Conservation (phyloP, 2,113 vertebrate genomes). For the Bufo gargarizans region DNA sequence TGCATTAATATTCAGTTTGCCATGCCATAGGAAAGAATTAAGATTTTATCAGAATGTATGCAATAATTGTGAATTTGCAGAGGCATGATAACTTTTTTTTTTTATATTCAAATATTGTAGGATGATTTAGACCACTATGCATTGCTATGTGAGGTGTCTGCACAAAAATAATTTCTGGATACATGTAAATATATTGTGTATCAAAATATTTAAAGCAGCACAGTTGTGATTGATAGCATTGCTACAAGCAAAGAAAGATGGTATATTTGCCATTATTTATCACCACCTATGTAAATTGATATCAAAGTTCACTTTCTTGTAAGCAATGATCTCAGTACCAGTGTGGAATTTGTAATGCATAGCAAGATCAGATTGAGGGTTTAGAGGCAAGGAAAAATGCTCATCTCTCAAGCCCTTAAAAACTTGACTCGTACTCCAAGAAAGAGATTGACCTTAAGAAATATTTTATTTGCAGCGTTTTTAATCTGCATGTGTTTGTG, state of each 20-base stretch:
- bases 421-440: neutral
- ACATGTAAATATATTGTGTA: neutral
- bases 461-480: neutral
- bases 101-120: neutral
- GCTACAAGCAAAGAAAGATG: neutral
- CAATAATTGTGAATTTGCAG: too few species aligned
- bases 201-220: neutral
- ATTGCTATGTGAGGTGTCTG: neutral
- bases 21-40: too few species aligned
- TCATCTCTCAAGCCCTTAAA: neutral
- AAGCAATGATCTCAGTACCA: neutral
- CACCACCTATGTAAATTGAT: neutral
- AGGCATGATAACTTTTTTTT: neutral
- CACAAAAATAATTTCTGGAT: neutral
- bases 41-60: too few species aligned
- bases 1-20: too few species aligned
- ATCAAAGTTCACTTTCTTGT: neutral
- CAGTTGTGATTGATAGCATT: neutral
- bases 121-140: neutral
- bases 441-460: neutral
- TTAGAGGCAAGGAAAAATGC: neutral
- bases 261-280: neutral
- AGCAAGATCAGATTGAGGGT: neutral
- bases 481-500: neutral
- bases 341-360: neutral